Evolutionary conservation across 2,797 vertebrate species (phyloP), one percentile per base, ranked within the genome.

Genomic region (Pseudomugil gertrudae): DNA sequence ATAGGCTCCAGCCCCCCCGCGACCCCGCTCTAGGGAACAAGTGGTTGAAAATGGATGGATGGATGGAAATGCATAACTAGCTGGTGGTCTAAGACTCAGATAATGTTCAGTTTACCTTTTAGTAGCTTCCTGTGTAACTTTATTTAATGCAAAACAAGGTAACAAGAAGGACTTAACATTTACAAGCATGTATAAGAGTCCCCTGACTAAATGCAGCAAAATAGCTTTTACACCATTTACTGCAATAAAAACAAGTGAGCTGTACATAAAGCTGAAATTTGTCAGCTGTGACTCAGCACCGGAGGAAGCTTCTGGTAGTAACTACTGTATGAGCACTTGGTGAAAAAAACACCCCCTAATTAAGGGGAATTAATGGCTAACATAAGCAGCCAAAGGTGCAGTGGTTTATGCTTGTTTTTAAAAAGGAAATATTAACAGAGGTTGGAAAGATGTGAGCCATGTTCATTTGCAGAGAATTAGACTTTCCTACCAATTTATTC

Each of bases 331-430:
- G 81, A 84, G 80, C 66, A 58, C 73, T 85, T 69, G 82, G 79
- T 85, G 68, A 57, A 26, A 58, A 58, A 58, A 26, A 43, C 69
- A n/a, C n/a, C n/a, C n/a, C 64, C 64, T 87, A 69, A 87, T 92
- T 87, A 87, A 75, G 9, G 8, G 43, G 62, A 90, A 87, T 74
- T 84, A 86, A 86, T 81, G 69, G 63, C 70, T 79, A 73, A 73
- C 74, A 80, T 86, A 83, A 84, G 67, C 66, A 84, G 76, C 43
- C 59, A 67, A 72, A 78, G 77, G 71, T 81, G 74, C 58, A 57
- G 35, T n/a, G 58, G 73, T 66, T 74, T 61, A 51, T 59, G 71
- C 50, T 48, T 30, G 24, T 57, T 57, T 72, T 68, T 60, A 38
- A 5, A 63, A 61, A 74, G 71, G 80, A 85, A 88, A 87, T 66